These are phyloP conservation scores for Drosophila heteroneura DNA, from an alignment of 2,888 invertebrate species.

Conservation along the genomic window DNA sequence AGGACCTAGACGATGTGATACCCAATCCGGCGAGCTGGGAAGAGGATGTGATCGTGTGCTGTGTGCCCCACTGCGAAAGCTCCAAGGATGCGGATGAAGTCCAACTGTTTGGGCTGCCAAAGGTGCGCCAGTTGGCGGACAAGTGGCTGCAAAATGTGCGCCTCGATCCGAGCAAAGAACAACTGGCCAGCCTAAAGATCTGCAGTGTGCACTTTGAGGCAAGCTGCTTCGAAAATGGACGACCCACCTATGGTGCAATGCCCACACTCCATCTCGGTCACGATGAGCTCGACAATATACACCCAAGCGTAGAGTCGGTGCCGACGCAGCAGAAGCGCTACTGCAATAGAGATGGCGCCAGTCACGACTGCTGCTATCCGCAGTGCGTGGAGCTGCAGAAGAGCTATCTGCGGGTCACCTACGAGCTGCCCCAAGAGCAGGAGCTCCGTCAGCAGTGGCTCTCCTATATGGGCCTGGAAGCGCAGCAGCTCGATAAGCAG, in stretches of 20 bases:
- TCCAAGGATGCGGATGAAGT: constrained; percentile 31
- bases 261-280: constrained; percentile 75
- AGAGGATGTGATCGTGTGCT: constrained; percentile 33
- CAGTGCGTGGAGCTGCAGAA: constrained; percentile 60
- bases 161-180: constrained; percentile 30
- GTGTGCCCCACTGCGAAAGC: constrained; percentile 62
- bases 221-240: constrained; percentile 46
- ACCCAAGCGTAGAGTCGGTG: constrained; percentile 5
- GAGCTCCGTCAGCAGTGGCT: constrained; percentile 53
- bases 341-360: constrained; percentile 15
- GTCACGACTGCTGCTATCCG: constrained; percentile 63
- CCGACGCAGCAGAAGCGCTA: constrained; percentile 21
- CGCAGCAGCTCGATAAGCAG: background rate
- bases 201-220: constrained; percentile 70
- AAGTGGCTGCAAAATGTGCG: constrained; percentile 74
- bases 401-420: constrained; percentile 32
- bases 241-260: constrained; percentile 51
- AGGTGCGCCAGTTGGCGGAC: constrained; percentile 36
- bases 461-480: constrained; percentile 37
- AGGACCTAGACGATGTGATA: constrained; percentile 38
- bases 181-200: constrained; percentile 43
- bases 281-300: constrained; percentile 36
- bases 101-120: constrained; percentile 58
- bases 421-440: constrained; percentile 55
- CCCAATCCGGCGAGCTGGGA: constrained; percentile 59